Percentiles rank a stretch among this genome's conserved stretches.
phyloP scores from a whole-genome alignment of 2,888 invertebrate species.

The Melanostoma mellinum region DNA sequence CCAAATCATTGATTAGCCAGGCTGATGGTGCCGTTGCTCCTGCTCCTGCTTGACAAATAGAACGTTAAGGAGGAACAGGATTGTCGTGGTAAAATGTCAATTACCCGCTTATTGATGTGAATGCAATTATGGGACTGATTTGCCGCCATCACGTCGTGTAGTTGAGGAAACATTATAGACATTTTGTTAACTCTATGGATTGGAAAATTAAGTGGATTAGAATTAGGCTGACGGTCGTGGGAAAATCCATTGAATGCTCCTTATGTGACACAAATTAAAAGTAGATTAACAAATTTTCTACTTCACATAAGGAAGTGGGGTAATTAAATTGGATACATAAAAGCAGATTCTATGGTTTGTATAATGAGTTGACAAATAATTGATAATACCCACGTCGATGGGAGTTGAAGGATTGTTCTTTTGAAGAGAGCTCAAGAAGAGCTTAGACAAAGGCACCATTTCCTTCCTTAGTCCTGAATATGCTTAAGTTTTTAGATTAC shows the following conservation, averaged over 20 bases:
- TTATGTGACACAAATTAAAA: slow-evolving; percentile 1
- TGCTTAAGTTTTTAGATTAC: no score
- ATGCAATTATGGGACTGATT: slow-evolving; percentile 64
- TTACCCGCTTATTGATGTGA: slow-evolving; percentile 63
- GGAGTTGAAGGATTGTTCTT: no score
- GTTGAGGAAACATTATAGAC: neutral
- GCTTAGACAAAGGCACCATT: no score
- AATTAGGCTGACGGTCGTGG: neutral
- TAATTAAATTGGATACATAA: neutral
- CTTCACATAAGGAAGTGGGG: neutral
- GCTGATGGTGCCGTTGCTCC: slow-evolving; percentile 1
- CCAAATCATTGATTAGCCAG: slow-evolving; percentile 61
- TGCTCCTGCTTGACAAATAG: slow-evolving; percentile 29
- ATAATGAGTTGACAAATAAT: no score
- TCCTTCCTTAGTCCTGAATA: no score
- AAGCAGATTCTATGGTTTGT: neutral
- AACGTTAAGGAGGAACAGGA: slow-evolving; percentile 15
- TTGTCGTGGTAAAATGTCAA: slow-evolving; percentile 65
- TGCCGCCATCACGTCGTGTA: neutral
- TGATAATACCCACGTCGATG: no score
- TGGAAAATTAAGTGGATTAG: slow-evolving; percentile 26
- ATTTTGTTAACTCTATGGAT: slow-evolving; percentile 5
- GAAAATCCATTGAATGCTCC: slow-evolving; percentile 28
- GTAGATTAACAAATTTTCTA: neutral
- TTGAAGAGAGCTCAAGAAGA: no score